Evolutionary conservation across 2,113 vertebrate species (phyloP).

Genomic region (Nothoprocta pentlandii): DNA sequence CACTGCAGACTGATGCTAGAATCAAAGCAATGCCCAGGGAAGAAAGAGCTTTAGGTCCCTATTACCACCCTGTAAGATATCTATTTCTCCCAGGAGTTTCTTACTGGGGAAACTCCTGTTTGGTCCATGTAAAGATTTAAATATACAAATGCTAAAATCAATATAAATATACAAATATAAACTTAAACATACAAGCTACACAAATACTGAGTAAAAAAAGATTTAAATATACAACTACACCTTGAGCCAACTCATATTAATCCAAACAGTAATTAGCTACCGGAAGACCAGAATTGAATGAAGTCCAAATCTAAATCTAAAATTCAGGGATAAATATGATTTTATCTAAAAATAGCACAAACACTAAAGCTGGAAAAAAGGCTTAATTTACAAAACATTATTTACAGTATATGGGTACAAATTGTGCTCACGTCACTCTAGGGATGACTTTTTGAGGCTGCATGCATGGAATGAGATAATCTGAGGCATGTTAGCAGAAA

Average conservation of each 20-base stretch:
- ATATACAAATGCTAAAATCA: neutral
- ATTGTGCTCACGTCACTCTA: neutral
- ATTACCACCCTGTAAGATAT: neutral
- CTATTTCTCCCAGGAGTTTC: neutral
- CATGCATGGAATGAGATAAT: neutral
- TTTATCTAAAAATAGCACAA: neutral
- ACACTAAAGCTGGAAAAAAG: neutral
- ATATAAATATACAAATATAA: too few species aligned
- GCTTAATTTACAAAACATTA: conserved; percentile 25
- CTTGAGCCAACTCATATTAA: neutral
- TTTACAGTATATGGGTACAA: neutral
- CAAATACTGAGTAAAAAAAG: neutral
- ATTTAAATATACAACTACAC: neutral
- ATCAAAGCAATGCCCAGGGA: conserved; percentile 13
- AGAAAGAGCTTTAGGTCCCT: neutral
- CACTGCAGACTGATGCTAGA: neutral
- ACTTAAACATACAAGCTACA: neutral
- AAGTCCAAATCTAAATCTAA: neutral
- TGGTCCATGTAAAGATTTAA: neutral
- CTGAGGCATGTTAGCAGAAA: conserved; percentile 1
- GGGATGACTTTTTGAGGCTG: neutral
- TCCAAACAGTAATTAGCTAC: neutral
- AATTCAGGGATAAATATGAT: neutral
- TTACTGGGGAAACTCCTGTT: neutral
- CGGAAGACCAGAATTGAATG: neutral